phyloP scores from a whole-genome alignment of 2,113 vertebrate species.

The Thryonomys swinderianus region DNA sequence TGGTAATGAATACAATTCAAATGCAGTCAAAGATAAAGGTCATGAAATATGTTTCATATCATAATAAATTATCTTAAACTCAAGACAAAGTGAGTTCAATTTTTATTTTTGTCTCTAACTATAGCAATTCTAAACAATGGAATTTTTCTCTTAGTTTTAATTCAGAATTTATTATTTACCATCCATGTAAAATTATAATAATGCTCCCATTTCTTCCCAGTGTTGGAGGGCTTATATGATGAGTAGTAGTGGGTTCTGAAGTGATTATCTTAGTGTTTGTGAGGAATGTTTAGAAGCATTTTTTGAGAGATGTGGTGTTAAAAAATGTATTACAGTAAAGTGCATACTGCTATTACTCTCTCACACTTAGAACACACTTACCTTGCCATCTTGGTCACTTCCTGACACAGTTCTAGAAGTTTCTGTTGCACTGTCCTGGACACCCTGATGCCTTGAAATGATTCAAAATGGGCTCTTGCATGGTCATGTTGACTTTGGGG shows the following conservation, averaged over 20 bases:
- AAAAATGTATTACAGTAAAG: not conserved
- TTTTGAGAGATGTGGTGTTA: not conserved
- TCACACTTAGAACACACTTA: not conserved
- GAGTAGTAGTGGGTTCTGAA: not conserved
- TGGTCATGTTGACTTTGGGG: not conserved
- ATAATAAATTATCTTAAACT: constrained; percentile 46
- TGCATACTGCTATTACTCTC: not conserved
- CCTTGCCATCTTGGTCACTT: not conserved
- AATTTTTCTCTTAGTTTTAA: constrained; percentile 53
- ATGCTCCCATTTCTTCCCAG: not conserved
- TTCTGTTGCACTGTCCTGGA: not conserved
- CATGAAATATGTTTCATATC: constrained; percentile 13
- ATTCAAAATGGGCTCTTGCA: not conserved
- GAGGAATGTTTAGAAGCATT: not conserved
- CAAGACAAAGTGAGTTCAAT: constrained; percentile 15
- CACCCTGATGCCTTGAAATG: not conserved
- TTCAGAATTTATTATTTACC: not conserved
- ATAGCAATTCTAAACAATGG: not conserved
- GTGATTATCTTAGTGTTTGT: not conserved
- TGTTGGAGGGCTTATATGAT: not conserved
- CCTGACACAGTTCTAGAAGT: not conserved
- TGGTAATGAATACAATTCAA: constrained; percentile 35
- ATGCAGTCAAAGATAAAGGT: constrained; percentile 65
- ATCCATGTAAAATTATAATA: not conserved
- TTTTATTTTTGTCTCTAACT: constrained; percentile 47